A percentile compares a stretch with the other conserved stretches of the same genome.
These are phyloP conservation scores for Dasyurus viverrinus DNA, from an alignment of 2,113 vertebrate species.

Conservation along the genomic window DNA sequence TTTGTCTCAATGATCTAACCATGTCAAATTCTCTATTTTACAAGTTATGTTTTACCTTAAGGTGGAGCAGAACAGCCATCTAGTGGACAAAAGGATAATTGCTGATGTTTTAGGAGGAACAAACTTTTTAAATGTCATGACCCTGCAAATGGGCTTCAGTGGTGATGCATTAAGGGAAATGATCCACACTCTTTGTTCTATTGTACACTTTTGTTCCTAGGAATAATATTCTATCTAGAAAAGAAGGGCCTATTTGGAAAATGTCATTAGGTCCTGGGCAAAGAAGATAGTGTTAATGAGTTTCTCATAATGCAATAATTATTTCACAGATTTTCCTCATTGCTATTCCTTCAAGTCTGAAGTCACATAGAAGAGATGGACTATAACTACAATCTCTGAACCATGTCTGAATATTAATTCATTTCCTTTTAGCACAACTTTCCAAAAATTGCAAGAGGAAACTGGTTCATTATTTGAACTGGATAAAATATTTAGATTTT, in stretches of 20 bases:
- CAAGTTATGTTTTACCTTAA: neutral
- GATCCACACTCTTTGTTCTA: neutral
- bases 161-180: neutral
- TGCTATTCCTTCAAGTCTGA: neutral
- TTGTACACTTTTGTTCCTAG: neutral
- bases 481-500: neutral
- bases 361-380: neutral
- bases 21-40: neutral
- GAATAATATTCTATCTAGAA: neutral
- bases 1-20: neutral
- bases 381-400: neutral
- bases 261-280: neutral
- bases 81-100: neutral
- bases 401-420: neutral
- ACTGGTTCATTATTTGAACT: neutral
- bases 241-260: neutral
- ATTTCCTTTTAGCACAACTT: neutral
- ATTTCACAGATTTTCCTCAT: neutral
- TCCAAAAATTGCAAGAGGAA: neutral
- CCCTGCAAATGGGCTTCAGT: neutral
- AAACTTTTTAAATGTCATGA: neutral
- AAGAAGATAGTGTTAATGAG: neutral
- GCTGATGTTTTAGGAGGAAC: neutral
- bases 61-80: neutral
- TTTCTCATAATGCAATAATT: neutral